A percentile compares a stretch with the other conserved stretches of the same genome.
Conservation (phyloP, 2,113 vertebrate genomes). For the Reinhardtius hippoglossoides region DNA sequence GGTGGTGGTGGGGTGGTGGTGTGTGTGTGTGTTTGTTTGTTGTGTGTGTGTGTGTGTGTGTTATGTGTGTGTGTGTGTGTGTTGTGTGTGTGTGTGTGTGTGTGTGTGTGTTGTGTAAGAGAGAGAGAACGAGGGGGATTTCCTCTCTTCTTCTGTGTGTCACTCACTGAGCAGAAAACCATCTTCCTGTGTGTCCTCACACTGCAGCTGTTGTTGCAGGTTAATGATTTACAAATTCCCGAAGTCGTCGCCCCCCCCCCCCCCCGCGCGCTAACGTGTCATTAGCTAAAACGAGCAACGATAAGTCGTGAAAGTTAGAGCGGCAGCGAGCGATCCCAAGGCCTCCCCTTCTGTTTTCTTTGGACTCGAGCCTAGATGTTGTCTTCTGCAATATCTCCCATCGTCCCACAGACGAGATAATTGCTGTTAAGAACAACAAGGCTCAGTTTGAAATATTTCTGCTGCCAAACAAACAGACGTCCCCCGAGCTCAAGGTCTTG, state of each 20-base stretch:
- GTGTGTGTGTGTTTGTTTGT: neutral
- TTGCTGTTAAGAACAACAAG: slow-evolving; percentile 43
- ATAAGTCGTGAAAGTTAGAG: slow-evolving; percentile 69
- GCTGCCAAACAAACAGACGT: slow-evolving; percentile 8
- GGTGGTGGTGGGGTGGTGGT: too few relatives aligned
- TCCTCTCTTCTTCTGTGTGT: slow-evolving; percentile 52
- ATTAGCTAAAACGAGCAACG: slow-evolving; percentile 67
- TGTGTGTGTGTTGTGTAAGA: neutral
- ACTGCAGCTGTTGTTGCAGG: slow-evolving; percentile 54
- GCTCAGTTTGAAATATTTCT: slow-evolving; percentile 31
- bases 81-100: neutral
- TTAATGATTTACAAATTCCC: slow-evolving; percentile 79
- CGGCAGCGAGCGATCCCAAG: slow-evolving; percentile 39
- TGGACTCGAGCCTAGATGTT: slow-evolving; percentile 60
- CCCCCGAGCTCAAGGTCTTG: slow-evolving; percentile 3
- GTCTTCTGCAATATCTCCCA: slow-evolving; percentile 39
- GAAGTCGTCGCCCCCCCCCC: slow-evolving; percentile 50
- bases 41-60: neutral
- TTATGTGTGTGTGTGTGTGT: neutral
- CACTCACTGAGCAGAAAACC: slow-evolving; percentile 39
- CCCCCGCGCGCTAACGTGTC: slow-evolving; percentile 50
- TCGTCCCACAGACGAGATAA: slow-evolving; percentile 62
- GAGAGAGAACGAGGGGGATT: slow-evolving; percentile 50
- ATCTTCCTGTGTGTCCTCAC: slow-evolving; percentile 42
- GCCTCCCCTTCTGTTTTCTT: slow-evolving; percentile 35